Conservation (phyloP, 2,888 invertebrate genomes). For the Xanthorhoe designata region DNA sequence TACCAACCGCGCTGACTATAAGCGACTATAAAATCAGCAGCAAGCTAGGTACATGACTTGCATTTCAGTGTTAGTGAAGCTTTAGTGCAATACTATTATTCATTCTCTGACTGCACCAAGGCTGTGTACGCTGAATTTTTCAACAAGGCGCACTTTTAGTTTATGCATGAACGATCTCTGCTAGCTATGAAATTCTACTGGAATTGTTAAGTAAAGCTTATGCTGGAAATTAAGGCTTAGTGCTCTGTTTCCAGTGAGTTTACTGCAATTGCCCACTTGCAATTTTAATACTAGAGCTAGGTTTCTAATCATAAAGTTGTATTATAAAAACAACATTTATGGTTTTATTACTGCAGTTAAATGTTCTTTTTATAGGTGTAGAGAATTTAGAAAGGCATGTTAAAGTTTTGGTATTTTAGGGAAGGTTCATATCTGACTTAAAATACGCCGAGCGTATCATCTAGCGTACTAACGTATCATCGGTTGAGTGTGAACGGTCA, state of each 20-base stretch:
- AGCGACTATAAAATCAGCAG: too few species aligned
- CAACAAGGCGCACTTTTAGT: constrained; percentile 40
- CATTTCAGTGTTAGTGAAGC: not conserved
- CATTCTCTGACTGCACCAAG: constrained; percentile 18
- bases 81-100: not conserved
- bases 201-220: constrained; percentile 25
- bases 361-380: too few species aligned
- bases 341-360: too few species aligned
- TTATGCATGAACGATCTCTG: constrained; percentile 43
- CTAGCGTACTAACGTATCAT: too few species aligned
- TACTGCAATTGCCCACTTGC: not conserved
- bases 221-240: not conserved
- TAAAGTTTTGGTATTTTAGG: not conserved
- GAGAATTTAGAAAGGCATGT: not conserved
- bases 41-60: too few species aligned
- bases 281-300: not conserved
- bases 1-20: too few species aligned
- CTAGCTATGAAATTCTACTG: constrained; percentile 30
- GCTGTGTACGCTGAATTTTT: constrained; percentile 41
- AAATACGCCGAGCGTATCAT: too few species aligned
- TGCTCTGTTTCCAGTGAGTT: not conserved
- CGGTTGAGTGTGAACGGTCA: too few species aligned
- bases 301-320: too few species aligned
- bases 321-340: too few species aligned
- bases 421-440: too few species aligned